These are phyloP conservation scores for Balaeniceps rex DNA, from an alignment of 2,113 vertebrate genomes.

Conservation along the genomic window DNA sequence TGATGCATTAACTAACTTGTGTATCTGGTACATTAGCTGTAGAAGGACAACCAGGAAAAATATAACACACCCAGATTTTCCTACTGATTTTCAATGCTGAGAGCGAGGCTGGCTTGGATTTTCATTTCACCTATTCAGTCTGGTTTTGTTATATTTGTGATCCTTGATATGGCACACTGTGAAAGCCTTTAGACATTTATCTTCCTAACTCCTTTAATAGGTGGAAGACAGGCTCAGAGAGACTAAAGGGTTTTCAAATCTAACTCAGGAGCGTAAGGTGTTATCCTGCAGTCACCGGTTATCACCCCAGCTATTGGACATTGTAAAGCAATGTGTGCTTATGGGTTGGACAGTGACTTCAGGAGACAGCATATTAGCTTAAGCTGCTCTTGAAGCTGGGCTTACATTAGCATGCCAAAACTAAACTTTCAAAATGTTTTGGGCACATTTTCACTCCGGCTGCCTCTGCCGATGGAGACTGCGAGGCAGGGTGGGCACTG, in stretches of 20 bases:
- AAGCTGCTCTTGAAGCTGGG: neutral
- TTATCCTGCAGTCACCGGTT: neutral
- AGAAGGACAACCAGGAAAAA: neutral
- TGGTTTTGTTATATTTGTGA: neutral
- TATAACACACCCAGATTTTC: neutral
- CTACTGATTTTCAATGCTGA: neutral
- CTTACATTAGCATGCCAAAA: neutral
- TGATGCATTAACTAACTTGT: neutral
- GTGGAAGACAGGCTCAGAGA: neutral
- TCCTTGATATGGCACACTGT: neutral
- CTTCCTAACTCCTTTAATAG: neutral
- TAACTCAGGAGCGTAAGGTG: rapidly evolving
- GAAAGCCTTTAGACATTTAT: neutral
- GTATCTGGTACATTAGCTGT: neutral
- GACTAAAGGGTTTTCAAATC: neutral
- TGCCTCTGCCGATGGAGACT: neutral
- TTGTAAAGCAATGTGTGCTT: neutral
- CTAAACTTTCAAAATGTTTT: neutral
- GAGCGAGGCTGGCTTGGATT: neutral
- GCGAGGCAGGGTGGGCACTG: neutral
- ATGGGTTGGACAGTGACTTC: neutral
- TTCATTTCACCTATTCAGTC: neutral
- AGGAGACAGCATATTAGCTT: neutral
- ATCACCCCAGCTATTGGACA: neutral
- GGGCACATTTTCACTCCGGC: neutral